Evolutionary conservation across 2,797 vertebrate species (phyloP), one percentile per base, ranked within the genome.

Genomic region (Lutjanus argentimaculatus): DNA sequence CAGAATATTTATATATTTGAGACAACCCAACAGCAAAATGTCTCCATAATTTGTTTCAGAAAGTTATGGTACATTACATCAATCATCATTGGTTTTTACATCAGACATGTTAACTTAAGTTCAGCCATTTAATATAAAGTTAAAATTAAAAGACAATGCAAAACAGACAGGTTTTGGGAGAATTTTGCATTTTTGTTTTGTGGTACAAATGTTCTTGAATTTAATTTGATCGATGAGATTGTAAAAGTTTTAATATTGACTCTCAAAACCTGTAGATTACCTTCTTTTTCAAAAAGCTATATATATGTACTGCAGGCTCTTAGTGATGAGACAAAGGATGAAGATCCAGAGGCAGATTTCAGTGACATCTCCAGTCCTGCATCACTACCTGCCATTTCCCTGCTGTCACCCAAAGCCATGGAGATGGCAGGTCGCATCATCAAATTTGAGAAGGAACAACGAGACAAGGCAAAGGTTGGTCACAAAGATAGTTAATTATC

Each of bases 391-490:
- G 6, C 78, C 36, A 90, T 93, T 14, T 84, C 89, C 4, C 22
- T 94, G 72, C 88, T 94, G 43, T 97, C 96, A 0, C 95, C 96
- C 5, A 96, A 95, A 93, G 94, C 94, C 11, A 95, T 95, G 14
- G 94, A 94, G 85, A 96, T 95, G 0, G 96, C 97, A 17, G 97
- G 97, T 17, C 95, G 93, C 75, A 98, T 99, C 72, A 91, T 93
- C 43, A 91, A 95, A 84, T 97, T 96, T 4, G 96, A 98, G 70
- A 91, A 97, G 84, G 87, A 95, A 1, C 95, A 96, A 79, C 95
- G 93, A 21, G 84, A 95, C 87, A 97, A 95, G 92, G 96, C 96
- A 66, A 95, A 96, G 92, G 98, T 99, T 76, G 81, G 92, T 59
- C 48, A 21, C 45, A 12, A 3, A 8, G 3, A n/a, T 1, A 63